Evolutionary conservation across 2,888 invertebrate species (phyloP).

Genomic region (Eustalomyia histrio): DNA sequence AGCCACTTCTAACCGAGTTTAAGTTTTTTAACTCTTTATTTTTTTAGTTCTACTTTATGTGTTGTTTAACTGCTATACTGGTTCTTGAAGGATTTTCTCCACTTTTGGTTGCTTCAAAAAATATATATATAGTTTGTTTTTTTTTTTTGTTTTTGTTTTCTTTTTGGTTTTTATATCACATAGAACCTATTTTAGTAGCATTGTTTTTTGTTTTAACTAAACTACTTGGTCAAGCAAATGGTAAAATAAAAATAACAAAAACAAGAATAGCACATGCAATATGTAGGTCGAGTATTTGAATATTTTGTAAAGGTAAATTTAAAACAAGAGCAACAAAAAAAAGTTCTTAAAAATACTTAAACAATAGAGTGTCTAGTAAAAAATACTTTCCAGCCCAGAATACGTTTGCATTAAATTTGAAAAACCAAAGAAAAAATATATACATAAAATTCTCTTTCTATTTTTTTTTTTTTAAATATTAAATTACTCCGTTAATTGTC

Average conservation of each 20-base stretch:
- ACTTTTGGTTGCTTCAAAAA: neutral
- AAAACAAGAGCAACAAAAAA: neutral
- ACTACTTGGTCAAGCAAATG: slow-evolving; percentile 35
- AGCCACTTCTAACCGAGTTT: neutral
- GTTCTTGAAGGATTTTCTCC: slow-evolving; percentile 16
- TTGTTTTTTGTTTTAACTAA: slow-evolving; percentile 20
- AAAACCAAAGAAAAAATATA: neutral
- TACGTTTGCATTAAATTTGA: slow-evolving; percentile 31
- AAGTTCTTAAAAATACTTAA: neutral
- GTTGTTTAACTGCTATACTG: slow-evolving; percentile 11
- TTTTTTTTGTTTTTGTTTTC: slow-evolving; percentile 15
- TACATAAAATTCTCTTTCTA: neutral
- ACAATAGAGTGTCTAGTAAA: neutral
- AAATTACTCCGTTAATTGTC: neutral
- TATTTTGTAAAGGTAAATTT: slow-evolving; percentile 18
- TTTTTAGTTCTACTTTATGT: neutral
- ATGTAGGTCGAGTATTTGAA: slow-evolving; percentile 41
- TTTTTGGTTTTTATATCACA: neutral
- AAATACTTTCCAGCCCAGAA: neutral
- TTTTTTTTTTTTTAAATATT: neutral
- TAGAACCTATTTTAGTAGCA: slow-evolving; percentile 1
- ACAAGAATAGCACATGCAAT: slow-evolving; percentile 5
- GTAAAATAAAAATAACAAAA: neutral
- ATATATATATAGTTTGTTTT: slow-evolving; percentile 13
- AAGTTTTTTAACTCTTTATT: neutral